Conservation (phyloP, 2,113 vertebrate species). For the Bothrops jararaca region DNA sequence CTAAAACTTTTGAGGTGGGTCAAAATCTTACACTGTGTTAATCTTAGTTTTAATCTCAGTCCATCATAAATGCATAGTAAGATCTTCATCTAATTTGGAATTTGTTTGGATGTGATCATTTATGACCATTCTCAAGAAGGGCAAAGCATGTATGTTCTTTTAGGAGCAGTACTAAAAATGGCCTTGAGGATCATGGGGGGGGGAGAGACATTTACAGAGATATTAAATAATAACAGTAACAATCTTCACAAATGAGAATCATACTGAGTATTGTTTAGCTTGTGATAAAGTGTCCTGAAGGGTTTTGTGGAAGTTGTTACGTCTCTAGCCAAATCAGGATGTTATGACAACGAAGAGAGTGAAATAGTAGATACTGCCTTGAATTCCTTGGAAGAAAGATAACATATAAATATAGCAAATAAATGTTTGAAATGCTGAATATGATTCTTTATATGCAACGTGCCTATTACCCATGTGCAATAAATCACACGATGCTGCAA, state of each 20-base stretch:
- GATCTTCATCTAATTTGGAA: too few species aligned
- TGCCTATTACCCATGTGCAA: neutral
- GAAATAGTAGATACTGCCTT: neutral
- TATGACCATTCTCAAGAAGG: neutral
- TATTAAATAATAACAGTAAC: neutral
- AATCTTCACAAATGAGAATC: neutral
- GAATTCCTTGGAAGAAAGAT: neutral
- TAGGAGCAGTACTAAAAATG: neutral
- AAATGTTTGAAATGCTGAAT: neutral
- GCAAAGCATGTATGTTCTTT: neutral
- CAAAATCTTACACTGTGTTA: neutral
- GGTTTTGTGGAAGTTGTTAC: neutral
- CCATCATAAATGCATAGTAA: neutral
- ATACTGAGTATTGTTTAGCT: neutral
- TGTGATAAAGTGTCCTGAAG: neutral
- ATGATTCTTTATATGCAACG: neutral
- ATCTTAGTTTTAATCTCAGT: neutral
- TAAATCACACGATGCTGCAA: neutral
- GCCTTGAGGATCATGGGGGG: too few species aligned
- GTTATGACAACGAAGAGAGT: neutral
- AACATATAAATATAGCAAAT: neutral
- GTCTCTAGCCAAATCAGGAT: neutral
- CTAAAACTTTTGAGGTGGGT: neutral
- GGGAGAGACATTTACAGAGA: neutral
- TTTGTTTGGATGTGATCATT: neutral